A percentile compares a stretch with the other conserved stretches of the same genome.
These are phyloP conservation scores for Tor tambroides DNA, from an alignment of 2,113 vertebrate genomes.

Conservation along the genomic window DNA sequence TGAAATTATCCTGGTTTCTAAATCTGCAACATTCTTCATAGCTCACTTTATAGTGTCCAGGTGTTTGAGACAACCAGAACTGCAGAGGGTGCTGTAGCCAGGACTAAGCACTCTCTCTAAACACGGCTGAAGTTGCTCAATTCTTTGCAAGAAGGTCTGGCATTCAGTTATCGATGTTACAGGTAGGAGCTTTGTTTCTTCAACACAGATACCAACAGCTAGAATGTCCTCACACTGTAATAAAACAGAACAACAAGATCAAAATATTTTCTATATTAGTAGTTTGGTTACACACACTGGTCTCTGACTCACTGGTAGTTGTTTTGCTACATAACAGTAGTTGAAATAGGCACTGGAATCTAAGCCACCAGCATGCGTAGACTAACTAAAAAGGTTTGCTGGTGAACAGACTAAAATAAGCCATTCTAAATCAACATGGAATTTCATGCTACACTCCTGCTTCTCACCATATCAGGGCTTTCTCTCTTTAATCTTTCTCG, in stretches of 20 bases:
- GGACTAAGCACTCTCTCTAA: slow-evolving; percentile 67
- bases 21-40: not conserved
- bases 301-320: not conserved
- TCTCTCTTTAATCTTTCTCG: slow-evolving; percentile 41
- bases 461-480: slow-evolving; percentile 65
- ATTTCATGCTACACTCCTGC: not conserved
- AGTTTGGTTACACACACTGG: not conserved
- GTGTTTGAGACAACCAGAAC: slow-evolving; percentile 57
- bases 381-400: not conserved
- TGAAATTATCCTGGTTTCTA: not conserved
- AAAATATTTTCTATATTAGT: too few species aligned
- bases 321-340: not conserved
- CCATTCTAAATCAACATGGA: not conserved
- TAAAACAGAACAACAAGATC: slow-evolving; percentile 12
- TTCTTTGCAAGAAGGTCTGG: slow-evolving; percentile 59
- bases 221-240: slow-evolving; percentile 72
- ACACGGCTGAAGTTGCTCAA: slow-evolving; percentile 73
- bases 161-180: slow-evolving; percentile 64
- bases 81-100: slow-evolving; percentile 68
- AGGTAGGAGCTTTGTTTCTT: slow-evolving; percentile 62
- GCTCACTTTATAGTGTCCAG: slow-evolving; percentile 71
- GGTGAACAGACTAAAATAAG: not conserved
- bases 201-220: slow-evolving; percentile 70
- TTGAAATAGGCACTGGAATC: not conserved
- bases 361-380: not conserved